Base-by-base conservation (phyloP, 64 coral and sea anemone species). In the Catalaphyllia jardinei region DNA sequence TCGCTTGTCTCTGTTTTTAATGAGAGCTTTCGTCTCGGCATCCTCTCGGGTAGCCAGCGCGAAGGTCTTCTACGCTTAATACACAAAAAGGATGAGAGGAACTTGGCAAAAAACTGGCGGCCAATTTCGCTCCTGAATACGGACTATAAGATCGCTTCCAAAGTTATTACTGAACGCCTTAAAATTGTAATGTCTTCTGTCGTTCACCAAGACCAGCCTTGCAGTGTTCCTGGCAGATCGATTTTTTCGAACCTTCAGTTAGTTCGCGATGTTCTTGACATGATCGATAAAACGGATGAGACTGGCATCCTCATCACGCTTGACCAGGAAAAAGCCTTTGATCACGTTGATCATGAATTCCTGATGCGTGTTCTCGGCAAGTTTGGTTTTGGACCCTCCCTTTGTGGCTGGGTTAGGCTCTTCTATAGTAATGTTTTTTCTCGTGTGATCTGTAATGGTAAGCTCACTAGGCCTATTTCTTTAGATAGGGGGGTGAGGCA, bases 91-190 rank as follows among this genome's bases (percentile, higher is more conserved):
- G 64, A 52, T 9, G 67, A 73, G 13, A 49, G 67, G 29, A 24
- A 7, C 29, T 1, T 67, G n/a, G 8, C 59, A 0, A 73, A 87
- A 25, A 86, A 86, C 27, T 71, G 82, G 82, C 82, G 64, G 14
- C 82, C 82, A 1, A 86, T 86, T 46, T 72, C 67, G 4, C 27
- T 74, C 27, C 17, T 87, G 14, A 87, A 87, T 14, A 61, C 65
- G 15, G 85, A 87, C 15, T 74, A 87, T 18, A 73, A 87, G 8
- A 14, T 73, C 3, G 52, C 22, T 15, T 31, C 82, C 0, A 51
- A 72, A 16, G 64, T 86, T 22, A 46, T 52, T n/a, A 6, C 83
- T 35, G 83, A 49, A 4, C 29, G 17, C 17, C 25, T 86, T 10
- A 30, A 18, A 24, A 31, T 19, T 4, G 29, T 69, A 2, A 22